Percentiles rank a stretch among this genome's conserved stretches.
Conservation (phyloP, 2,797 vertebrate genomes). For the Girardinus metallicus region DNA sequence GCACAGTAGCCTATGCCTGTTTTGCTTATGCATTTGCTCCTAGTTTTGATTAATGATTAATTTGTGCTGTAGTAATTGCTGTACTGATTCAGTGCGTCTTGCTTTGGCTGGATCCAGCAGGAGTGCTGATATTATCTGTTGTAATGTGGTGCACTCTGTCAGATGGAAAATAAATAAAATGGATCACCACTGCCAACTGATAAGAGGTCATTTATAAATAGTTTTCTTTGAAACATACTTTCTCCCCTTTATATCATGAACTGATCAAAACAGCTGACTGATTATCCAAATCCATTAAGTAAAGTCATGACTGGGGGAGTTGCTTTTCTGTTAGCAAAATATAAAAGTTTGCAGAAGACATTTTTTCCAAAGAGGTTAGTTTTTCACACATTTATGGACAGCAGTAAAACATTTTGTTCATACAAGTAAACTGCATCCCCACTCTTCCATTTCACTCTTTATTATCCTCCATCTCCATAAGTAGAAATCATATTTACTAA, state of each 20-base stretch:
- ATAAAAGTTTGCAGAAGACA: neutral
- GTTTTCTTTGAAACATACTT: neutral
- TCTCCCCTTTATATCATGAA: neutral
- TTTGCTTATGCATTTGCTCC: neutral
- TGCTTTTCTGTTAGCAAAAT: neutral
- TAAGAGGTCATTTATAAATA: neutral
- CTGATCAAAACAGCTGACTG: neutral
- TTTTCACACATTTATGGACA: neutral
- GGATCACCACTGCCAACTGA: neutral
- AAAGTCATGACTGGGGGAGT: neutral
- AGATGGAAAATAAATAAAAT: conserved; percentile 19
- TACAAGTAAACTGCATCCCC: neutral
- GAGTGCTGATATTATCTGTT: conserved; percentile 11
- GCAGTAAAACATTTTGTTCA: neutral
- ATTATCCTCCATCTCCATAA: neutral
- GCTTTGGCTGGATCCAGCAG: conserved; percentile 48
- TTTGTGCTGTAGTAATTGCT: conserved; percentile 5
- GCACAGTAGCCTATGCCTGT: neutral
- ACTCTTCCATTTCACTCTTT: neutral
- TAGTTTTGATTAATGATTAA: conserved; percentile 64
- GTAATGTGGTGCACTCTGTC: conserved; percentile 17
- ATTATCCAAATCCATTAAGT: too few species aligned
- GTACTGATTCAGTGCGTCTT: conserved; percentile 36
- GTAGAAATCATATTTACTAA: neutral
- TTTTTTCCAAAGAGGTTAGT: neutral